phyloP scores from a whole-genome alignment of 2,113 vertebrate genomes.

The Ursus arctos region DNA sequence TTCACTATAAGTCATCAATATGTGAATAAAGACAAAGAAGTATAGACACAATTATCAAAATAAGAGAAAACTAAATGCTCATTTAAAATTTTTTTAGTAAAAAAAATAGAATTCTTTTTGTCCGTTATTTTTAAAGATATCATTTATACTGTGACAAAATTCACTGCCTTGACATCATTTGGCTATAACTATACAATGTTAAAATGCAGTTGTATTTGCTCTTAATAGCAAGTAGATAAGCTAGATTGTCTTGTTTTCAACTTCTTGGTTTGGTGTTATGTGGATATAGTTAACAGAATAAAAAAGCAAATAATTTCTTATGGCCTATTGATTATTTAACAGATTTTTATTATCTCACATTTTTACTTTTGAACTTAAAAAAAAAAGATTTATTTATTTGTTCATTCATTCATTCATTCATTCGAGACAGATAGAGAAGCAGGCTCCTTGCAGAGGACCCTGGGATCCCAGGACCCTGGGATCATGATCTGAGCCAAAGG shows the following conservation, averaged over 20 bases:
- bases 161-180: background rate
- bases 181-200: background rate
- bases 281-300: conserved; percentile 30
- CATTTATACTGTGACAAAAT: conserved; percentile 11
- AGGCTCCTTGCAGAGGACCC: too few species aligned
- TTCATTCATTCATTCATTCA: background rate
- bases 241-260: conserved; percentile 49
- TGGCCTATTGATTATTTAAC: conserved; percentile 21
- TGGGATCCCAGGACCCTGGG: background rate
- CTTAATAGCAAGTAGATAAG: conserved; percentile 22
- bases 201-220: conserved; percentile 39
- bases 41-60: conserved; percentile 4
- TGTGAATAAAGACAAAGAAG: conserved; percentile 35
- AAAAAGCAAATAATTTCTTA: conserved; percentile 64
- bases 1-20: background rate
- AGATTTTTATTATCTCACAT: conserved; percentile 49
- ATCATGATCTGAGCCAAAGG: background rate
- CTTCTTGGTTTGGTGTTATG: conserved; percentile 9
- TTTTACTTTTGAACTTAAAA: conserved; percentile 41
- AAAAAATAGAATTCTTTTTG: background rate
- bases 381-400: background rate
- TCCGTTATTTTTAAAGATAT: conserved; percentile 32
- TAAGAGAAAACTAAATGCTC: conserved; percentile 12
- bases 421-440: background rate
- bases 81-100: background rate